Base-by-base conservation (phyloP, 2,888 invertebrate genomes). In the Cotesia congregata region DNA sequence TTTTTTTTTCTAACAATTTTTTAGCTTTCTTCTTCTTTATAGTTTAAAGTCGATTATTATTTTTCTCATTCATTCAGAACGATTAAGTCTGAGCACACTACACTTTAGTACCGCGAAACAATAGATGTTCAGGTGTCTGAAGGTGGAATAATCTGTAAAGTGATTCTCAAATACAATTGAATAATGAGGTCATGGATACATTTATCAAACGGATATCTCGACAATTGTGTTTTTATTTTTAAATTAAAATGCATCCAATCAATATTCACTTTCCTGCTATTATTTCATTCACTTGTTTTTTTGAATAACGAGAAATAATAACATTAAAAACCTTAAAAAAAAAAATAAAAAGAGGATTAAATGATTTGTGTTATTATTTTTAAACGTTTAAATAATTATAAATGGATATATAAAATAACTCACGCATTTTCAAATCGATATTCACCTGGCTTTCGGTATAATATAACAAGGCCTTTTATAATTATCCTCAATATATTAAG, bases 151-250 rank as follows among this genome's bases (percentile, higher is more conserved):
- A 20, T 40, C 7, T 5, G n/a, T 41, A 50, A 69, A 40, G 50
- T 59, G 61, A 7, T 39, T 59, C 17, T 72, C 17, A 38, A 41
- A 67, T n/a, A 60, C 64, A 41, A 73, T 73, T 73, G 20, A 73
- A 72, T 17, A 65, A 72, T 64, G 38, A 65, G 65, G 20, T 17
- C 5, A 72, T 6, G 9, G 72, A 40, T 41, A 17, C 40, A 65
- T 64, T 60, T 65, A 62, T 38, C 38, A 41, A 12, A 20, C 1
- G 64, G 39, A 41, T 39, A 50, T 50, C 50, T 9, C 7, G 50
- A 50, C 50, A 50, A 50, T 50, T 50, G 50, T 50, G 12, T 50
- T 50, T 50, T 50, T 50, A 50, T 50, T 50, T 50, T 50, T 50
- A 50, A 50, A 50, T 50, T 50, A 50, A 50, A 50, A 50, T 50